phyloP scores from a whole-genome alignment of 2,797 vertebrate species.

The Poecilia gillii region DNA sequence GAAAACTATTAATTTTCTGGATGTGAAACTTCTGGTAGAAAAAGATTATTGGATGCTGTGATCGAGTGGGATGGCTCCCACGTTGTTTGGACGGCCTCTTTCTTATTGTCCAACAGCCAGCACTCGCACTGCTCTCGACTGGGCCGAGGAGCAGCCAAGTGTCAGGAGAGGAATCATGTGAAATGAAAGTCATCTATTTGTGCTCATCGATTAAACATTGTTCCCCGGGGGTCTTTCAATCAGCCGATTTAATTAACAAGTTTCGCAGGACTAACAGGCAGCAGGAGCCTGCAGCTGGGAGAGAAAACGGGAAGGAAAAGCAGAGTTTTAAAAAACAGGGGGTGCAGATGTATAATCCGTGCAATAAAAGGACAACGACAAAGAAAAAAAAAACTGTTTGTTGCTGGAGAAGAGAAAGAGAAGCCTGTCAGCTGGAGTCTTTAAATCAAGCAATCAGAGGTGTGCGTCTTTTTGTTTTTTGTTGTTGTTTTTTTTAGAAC shows the following conservation, averaged over 20 bases:
- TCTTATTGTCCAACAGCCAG: constrained; percentile 32
- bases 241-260: constrained; percentile 73
- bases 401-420: background rate
- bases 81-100: constrained; percentile 20
- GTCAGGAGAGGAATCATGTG: constrained; percentile 40
- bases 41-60: constrained; percentile 24
- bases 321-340: constrained; percentile 19
- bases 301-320: constrained; percentile 5
- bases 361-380: constrained; percentile 14
- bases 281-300: constrained; percentile 49
- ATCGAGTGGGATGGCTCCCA: constrained; percentile 38
- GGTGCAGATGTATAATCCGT: constrained; percentile 25
- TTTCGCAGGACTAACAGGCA: constrained; percentile 63
- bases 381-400: constrained; percentile 12
- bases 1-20: constrained; percentile 30
- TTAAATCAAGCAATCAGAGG: background rate
- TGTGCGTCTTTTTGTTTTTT: background rate
- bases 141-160: constrained; percentile 26
- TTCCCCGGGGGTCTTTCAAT: constrained; percentile 64
- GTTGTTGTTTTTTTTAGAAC: background rate
- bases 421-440: background rate
- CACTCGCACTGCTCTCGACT: constrained; percentile 22
- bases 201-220: constrained; percentile 71
- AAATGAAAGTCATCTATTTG: constrained; percentile 72
- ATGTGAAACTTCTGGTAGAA: background rate